These are phyloP conservation scores for Drosophila parthenogenetica DNA, from an alignment of 2,888 invertebrate genomes.

Conservation along the genomic window DNA sequence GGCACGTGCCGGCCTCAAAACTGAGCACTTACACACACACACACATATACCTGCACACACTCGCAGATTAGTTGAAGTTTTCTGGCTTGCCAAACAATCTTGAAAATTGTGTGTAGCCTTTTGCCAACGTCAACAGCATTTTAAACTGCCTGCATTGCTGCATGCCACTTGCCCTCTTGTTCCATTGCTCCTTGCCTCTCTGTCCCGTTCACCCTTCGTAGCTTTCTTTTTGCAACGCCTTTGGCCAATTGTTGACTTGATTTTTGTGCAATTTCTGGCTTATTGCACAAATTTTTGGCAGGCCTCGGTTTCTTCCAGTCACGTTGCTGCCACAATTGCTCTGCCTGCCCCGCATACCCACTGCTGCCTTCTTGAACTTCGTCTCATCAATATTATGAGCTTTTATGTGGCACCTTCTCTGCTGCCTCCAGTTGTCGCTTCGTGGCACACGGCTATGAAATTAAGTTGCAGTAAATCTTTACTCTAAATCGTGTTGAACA, in stretches of 20 bases:
- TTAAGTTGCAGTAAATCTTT: slow-evolving; percentile 63
- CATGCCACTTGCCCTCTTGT: not conserved
- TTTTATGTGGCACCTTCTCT: slow-evolving; percentile 34
- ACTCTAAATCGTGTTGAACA: slow-evolving; percentile 22
- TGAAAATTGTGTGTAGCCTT: slow-evolving; percentile 56
- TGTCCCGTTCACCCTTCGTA: not conserved
- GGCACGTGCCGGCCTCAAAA: slow-evolving; percentile 60
- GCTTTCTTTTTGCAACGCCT: slow-evolving; percentile 28
- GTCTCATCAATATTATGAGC: slow-evolving; percentile 64
- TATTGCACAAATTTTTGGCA: slow-evolving; percentile 69
- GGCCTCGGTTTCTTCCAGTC: slow-evolving; percentile 38
- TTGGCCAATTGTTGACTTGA: slow-evolving; percentile 59
- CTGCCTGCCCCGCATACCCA: not conserved
- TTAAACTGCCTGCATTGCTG: slow-evolving; percentile 58
- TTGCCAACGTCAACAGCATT: slow-evolving; percentile 67
- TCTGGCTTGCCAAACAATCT: slow-evolving; percentile 64
- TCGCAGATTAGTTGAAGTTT: slow-evolving; percentile 8
- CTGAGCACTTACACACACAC: slow-evolving; percentile 22
- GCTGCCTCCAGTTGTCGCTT: too few relatives aligned
- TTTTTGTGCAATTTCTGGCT: slow-evolving; percentile 74
- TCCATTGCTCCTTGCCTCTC: not conserved
- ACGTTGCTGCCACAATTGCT: slow-evolving; percentile 46
- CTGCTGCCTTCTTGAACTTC: slow-evolving; percentile 7
- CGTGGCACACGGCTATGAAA: slow-evolving; percentile 26
- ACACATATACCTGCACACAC: slow-evolving; percentile 1